Conservation (phyloP, 2,113 vertebrate genomes). For the Thomomys bottae region DNA sequence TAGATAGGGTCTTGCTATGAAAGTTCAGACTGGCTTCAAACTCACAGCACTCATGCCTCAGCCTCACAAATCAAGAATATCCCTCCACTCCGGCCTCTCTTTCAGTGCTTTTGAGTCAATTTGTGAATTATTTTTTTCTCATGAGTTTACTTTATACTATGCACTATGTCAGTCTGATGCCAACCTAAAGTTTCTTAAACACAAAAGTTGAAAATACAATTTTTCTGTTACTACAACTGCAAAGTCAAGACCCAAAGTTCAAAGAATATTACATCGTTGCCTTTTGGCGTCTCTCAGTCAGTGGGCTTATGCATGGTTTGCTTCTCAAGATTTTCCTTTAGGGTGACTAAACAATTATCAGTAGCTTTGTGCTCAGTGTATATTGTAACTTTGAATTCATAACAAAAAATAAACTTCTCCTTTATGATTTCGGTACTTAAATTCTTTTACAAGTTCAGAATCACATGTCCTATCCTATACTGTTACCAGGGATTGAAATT, state of each 20-base stretch:
- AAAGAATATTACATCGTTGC: not conserved
- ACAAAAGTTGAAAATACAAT: not conserved
- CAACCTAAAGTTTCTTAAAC: not conserved
- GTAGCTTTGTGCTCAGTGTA: not conserved
- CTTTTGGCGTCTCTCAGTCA: not conserved
- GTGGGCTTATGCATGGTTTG: not conserved
- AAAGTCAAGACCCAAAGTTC: not conserved
- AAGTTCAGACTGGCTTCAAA: not conserved
- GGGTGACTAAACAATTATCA: not conserved
- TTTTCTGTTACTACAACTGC: not conserved
- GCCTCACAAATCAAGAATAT: not conserved
- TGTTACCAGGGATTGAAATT: not conserved
- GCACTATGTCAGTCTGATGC: not conserved
- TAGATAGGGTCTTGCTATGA: too few relatives aligned
- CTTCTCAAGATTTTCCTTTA: not conserved
- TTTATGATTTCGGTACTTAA: not conserved
- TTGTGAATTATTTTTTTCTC: slow-evolving; percentile 15
- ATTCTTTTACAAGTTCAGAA: not conserved
- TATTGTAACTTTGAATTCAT: not conserved
- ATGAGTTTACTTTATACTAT: slow-evolving; percentile 12
- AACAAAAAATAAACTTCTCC: not conserved
- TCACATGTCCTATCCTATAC: not conserved
- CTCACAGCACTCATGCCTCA: not conserved
- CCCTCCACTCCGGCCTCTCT: too few relatives aligned
- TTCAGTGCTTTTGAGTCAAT: not conserved